Conservation (phyloP, 2,888 invertebrate genomes). For the Cryptops parisi region DNA sequence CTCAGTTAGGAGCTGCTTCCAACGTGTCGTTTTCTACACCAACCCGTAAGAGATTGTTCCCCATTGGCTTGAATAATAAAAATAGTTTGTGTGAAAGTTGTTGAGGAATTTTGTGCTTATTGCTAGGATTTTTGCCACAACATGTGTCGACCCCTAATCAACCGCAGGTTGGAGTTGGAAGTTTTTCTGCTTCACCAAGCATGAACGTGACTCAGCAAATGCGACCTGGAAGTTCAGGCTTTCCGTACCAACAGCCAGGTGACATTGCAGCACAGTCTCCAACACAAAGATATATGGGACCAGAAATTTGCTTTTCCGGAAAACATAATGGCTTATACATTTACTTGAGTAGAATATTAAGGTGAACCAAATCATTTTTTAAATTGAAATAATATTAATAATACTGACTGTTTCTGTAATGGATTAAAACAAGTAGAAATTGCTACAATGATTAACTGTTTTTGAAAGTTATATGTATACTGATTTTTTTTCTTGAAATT, state of each 20-base stretch:
- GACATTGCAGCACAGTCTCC: slow-evolving; percentile 22
- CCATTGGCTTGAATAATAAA: not conserved
- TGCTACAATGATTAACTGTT: too few species aligned
- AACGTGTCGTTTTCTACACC: not conserved
- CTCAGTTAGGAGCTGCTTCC: not conserved
- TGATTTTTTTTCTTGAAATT: too few species aligned
- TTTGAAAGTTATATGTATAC: too few species aligned
- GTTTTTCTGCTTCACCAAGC: not conserved
- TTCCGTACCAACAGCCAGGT: slow-evolving; percentile 20
- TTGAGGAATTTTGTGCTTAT: not conserved
- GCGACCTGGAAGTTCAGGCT: not conserved
- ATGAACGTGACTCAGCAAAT: not conserved
- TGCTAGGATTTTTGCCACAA: not conserved
- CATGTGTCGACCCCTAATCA: slow-evolving; percentile 1
- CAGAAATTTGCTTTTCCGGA: slow-evolving; percentile 43
- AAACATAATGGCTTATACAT: slow-evolving; percentile 90
- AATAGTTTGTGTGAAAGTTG: not conserved
- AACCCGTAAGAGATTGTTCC: not conserved
- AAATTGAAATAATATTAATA: too few species aligned
- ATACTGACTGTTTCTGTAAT: too few species aligned
- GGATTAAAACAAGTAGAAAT: too few species aligned
- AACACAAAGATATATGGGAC: not conserved
- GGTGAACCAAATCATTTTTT: too few species aligned
- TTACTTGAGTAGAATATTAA: slow-evolving; percentile 70
- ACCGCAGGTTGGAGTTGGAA: too few species aligned